Evolutionary conservation across 2,113 vertebrate species (phyloP).

Genomic region (Butorides virescens): DNA sequence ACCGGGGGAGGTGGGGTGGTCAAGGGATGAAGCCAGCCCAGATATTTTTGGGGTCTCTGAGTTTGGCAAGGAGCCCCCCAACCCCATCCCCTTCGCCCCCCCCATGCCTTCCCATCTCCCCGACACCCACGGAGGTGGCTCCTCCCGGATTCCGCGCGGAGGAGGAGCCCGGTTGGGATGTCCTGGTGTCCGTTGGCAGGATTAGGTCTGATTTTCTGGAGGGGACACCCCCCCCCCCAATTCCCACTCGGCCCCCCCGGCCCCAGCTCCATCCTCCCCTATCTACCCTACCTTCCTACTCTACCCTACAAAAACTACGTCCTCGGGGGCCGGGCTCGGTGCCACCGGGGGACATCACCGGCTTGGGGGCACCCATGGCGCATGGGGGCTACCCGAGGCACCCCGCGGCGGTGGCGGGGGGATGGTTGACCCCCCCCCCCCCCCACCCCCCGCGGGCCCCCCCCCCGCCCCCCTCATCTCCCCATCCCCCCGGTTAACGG

Average conservation of each 20-base stretch:
- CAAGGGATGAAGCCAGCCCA: background rate
- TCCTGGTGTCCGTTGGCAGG: background rate
- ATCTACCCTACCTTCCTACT: background rate
- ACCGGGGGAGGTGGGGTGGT: background rate
- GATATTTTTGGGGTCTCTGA: background rate
- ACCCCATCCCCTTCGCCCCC: background rate
- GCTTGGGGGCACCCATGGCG: background rate
- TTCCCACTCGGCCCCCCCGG: background rate
- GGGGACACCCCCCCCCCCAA: no score
- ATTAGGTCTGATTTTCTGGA: background rate
- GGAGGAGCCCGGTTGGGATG: background rate
- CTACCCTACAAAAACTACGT: background rate
- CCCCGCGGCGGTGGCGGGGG: background rate
- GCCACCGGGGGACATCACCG: background rate
- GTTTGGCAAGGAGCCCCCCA: background rate
- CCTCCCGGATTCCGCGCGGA: background rate
- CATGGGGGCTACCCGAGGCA: background rate
- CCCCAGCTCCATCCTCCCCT: background rate
- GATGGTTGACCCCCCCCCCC: no score
- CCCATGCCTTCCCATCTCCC: background rate
- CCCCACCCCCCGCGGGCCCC: no score
- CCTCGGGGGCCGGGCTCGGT: background rate
- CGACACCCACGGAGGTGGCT: background rate
- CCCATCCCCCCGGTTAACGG: background rate
- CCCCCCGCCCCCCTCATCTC: no score